These are phyloP conservation scores for Ceyx melanurus DNA, from an alignment of 2,113 vertebrate species.

Conservation along the genomic window DNA sequence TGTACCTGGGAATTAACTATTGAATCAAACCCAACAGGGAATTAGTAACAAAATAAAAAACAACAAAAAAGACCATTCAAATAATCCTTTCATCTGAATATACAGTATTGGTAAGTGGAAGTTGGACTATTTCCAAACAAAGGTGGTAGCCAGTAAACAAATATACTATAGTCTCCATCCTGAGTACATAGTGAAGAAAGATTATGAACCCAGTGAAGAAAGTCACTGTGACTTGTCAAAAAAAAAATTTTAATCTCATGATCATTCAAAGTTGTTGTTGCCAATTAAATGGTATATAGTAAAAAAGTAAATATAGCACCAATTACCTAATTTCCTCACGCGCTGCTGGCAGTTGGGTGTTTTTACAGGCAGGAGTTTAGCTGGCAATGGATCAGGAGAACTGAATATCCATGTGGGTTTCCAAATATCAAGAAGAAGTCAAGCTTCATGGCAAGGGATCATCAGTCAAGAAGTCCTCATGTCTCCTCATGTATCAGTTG, in stretches of 20 bases:
- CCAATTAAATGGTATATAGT: not conserved
- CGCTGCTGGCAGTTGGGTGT: not conserved
- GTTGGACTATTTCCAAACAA: not conserved
- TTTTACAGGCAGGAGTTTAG: not conserved
- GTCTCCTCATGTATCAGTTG: not conserved
- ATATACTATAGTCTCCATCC: not conserved
- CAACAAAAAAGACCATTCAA: not conserved
- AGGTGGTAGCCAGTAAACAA: not conserved
- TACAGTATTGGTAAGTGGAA: not conserved
- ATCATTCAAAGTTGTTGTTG: not conserved
- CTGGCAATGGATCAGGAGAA: not conserved
- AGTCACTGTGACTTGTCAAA: not conserved
- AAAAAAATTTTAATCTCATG: not conserved
- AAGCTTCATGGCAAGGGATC: not conserved
- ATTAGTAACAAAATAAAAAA: not conserved
- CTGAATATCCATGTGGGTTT: not conserved
- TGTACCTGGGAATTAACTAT: not conserved
- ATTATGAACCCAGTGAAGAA: not conserved
- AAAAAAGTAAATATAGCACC: not conserved
- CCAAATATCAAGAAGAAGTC: not conserved
- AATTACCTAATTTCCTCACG: slow-evolving; percentile 13
- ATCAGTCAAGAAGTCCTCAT: not conserved
- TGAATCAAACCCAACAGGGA: not conserved
- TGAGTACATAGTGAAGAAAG: not conserved
- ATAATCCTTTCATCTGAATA: not conserved